phyloP scores from a whole-genome alignment of 2,113 vertebrate genomes.

The Corythoichthys haematopterus region DNA sequence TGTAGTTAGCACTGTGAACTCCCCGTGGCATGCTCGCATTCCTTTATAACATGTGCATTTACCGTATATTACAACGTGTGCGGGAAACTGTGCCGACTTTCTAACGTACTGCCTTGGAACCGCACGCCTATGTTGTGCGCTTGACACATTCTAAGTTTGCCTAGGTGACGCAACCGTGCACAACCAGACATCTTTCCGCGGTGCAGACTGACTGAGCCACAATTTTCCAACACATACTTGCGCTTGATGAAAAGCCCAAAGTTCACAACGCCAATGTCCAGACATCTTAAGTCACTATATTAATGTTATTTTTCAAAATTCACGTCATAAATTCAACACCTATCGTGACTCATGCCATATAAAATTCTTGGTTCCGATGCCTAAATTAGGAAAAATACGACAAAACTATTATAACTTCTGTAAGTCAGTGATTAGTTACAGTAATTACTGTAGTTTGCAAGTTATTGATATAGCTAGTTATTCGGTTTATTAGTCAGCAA shows the following conservation, averaged over 20 bases:
- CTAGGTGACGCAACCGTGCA: not conserved
- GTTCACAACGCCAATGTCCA: not conserved
- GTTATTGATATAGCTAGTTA: too few species aligned
- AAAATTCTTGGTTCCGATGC: not conserved
- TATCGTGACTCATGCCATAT: not conserved
- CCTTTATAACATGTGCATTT: not conserved
- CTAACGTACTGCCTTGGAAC: not conserved
- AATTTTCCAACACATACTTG: not conserved
- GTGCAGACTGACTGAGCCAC: not conserved
- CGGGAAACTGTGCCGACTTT: not conserved
- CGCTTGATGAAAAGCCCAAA: too few species aligned
- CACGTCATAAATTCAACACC: not conserved
- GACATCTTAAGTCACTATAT: not conserved
- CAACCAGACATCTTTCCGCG: not conserved
- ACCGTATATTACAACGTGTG: not conserved
- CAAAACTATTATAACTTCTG: too few species aligned
- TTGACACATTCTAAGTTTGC: not conserved
- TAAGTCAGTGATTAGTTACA: too few species aligned
- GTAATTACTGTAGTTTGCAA: too few species aligned
- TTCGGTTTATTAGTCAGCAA: too few species aligned
- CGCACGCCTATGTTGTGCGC: not conserved
- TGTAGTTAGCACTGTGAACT: not conserved
- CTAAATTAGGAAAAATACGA: not conserved
- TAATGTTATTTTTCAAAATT: not conserved
- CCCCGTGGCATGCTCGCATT: not conserved